Evolutionary conservation across 2,888 invertebrate genomes (phyloP), one percentile per base, ranked within the genome.

Genomic region (Prosapia bicincta): DNA sequence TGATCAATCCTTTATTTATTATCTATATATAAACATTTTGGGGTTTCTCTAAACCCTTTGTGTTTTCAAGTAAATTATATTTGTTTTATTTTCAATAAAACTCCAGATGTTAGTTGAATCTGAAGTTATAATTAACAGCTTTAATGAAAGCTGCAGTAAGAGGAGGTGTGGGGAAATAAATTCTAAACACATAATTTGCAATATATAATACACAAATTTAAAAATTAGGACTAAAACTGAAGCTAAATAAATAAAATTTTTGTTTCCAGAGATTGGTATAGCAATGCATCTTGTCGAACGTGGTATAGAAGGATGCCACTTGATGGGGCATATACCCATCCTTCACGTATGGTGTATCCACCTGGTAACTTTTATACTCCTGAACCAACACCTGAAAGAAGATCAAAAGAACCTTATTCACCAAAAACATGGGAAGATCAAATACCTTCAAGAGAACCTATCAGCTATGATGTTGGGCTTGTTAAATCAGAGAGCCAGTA

Each of bases 281-380:
- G 91, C 83, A 96, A 96, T 84, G 94, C 96, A 0, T 92, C 94
- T 0, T 97, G 96, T 84, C 91, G 92, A 83, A 92, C 90, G 71
- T 95, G 95, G 91, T 96, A 92, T 88, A 89, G 97, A 3, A 90
- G 95, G 71, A 90, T 94, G 25, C 92, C 94, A 69, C 87, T 97
- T 32, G 91, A 91, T 83, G 93, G 93, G 72, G 96, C 96, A 71
- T 95, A 93, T 86, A 93, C 93, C 26, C 95, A 97, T 85, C 95
- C 96, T n/a, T 95, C 95, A 71, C 92, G 90, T 85, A 97, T 97
- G 96, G 94, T 97, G 1, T 97, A 97, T 86, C 96, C 96, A 74
- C 95, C 95, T 0, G 94, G 94, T 3, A 90, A 92, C 80, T 86
- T 87, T 15, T 95, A 93, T 84, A 95, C 95, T 0, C 95, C 96